Conservation (phyloP, 1,140 invertebrate genomes). For the Glossosoma conforme region DNA sequence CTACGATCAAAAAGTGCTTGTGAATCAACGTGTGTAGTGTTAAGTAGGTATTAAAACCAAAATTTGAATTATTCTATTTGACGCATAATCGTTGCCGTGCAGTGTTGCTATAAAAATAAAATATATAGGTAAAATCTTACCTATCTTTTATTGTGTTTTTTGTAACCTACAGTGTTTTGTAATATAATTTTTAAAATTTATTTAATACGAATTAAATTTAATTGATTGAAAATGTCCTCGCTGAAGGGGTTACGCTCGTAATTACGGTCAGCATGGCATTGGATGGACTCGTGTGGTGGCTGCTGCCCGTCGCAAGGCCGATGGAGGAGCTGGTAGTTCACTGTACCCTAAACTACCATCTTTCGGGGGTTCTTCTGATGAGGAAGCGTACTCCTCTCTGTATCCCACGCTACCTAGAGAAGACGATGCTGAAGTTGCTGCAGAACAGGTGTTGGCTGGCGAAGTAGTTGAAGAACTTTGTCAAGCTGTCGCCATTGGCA, state of each 20-base stretch:
- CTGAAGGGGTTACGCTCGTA: conserved; percentile 13
- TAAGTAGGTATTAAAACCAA: too few relatives aligned
- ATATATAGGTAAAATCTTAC: too few relatives aligned
- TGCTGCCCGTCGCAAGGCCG: conserved; percentile 12
- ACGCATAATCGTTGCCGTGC: too few relatives aligned
- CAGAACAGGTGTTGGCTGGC: conserved; percentile 36
- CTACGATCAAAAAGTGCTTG: too few relatives aligned
- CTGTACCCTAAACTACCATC: conserved; percentile 42
- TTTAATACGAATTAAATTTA: background rate
- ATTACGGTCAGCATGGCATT: conserved; percentile 28
- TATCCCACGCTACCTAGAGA: conserved; percentile 43
- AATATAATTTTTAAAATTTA: too few relatives aligned
- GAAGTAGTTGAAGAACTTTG: conserved; percentile 43
- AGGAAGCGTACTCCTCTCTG: conserved; percentile 34
- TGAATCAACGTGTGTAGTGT: too few relatives aligned
- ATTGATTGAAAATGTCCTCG: conserved; percentile 18
- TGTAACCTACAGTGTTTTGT: too few relatives aligned
- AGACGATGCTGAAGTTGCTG: conserved; percentile 34
- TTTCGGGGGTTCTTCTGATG: conserved; percentile 36
- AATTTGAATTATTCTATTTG: too few relatives aligned
- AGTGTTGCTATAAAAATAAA: too few relatives aligned
- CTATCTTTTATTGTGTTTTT: too few relatives aligned
- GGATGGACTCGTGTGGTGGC: conserved; percentile 26
- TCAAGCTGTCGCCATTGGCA: conserved; percentile 36
- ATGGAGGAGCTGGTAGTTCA: conserved; percentile 32